Evolutionary conservation across 2,888 invertebrate genomes (phyloP).

Genomic region (Drosophila hawaiiensis): DNA sequence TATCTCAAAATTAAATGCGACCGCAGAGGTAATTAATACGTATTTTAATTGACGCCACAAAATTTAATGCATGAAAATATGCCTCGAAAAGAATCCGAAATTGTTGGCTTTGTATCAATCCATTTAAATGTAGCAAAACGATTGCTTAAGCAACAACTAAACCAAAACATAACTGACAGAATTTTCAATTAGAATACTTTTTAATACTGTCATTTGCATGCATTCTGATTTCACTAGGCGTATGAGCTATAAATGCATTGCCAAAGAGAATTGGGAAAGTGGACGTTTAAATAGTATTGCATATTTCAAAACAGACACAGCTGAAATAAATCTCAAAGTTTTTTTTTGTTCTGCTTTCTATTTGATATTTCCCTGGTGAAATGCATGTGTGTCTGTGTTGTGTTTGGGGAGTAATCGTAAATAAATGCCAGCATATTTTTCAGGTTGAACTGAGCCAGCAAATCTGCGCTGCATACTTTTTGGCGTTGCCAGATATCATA

Average conservation of each 20-base stretch:
- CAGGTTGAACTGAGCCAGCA: constrained; percentile 32
- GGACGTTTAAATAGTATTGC: constrained; percentile 2
- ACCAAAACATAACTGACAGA: background rate
- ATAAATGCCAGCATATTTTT: constrained; percentile 51
- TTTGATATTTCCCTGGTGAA: constrained; percentile 25
- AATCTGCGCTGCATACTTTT: constrained; percentile 49
- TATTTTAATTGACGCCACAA: background rate
- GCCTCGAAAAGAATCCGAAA: background rate
- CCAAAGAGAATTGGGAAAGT: background rate
- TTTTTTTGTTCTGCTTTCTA: constrained; percentile 14
- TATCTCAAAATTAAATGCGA: constrained; percentile 7
- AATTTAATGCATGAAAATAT: constrained; percentile 5
- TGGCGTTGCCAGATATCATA: constrained; percentile 19
- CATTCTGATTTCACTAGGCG: constrained; percentile 17
- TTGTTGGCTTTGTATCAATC: constrained; percentile 4
- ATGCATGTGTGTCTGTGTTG: background rate
- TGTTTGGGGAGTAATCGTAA: constrained; percentile 10
- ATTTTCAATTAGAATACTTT: constrained; percentile 17
- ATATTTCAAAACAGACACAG: constrained; percentile 9
- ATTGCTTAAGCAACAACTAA: constrained; percentile 9
- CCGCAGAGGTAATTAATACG: background rate
- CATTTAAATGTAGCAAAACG: constrained; percentile 23
- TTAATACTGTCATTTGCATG: constrained; percentile 22
- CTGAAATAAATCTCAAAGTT: constrained; percentile 19
- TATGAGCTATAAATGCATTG: constrained; percentile 18